phyloP scores from a whole-genome alignment of 2,888 invertebrate genomes.

The Beris chalybata region DNA sequence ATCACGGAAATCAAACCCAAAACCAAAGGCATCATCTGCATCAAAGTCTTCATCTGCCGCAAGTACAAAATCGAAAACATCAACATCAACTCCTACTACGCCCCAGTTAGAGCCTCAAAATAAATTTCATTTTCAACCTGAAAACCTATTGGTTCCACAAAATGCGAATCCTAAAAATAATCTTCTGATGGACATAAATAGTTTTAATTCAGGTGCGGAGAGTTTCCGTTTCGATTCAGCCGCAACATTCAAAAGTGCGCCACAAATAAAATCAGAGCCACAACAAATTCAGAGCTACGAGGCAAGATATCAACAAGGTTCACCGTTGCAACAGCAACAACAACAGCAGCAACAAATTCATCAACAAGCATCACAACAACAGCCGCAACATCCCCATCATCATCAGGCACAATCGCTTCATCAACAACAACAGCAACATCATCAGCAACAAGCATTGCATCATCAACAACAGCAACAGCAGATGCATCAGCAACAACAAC shows the following conservation, averaged over 20 bases:
- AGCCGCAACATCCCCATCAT: conserved; percentile 51
- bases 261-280: conserved; percentile 29
- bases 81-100: conserved; percentile 28
- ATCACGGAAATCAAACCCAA: conserved; percentile 50
- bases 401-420: conserved; percentile 35
- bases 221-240: conserved; percentile 35
- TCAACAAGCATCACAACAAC: not conserved
- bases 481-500: conserved; percentile 25
- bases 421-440: conserved; percentile 38
- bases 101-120: conserved; percentile 36
- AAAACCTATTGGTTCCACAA: conserved; percentile 6
- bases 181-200: conserved; percentile 51
- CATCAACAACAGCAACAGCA: conserved; percentile 28
- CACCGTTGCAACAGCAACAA: conserved; percentile 48
- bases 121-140: conserved; percentile 15
- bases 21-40: conserved; percentile 49
- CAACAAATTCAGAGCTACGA: conserved; percentile 25
- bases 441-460: conserved; percentile 43
- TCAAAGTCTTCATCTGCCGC: conserved; percentile 48
- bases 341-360: conserved; percentile 48
- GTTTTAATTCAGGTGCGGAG: conserved; percentile 44
- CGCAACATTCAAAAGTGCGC: conserved; percentile 5
- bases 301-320: conserved; percentile 27
- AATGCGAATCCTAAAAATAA: conserved; percentile 42
- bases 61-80: conserved; percentile 39